Base-by-base conservation (phyloP, 2,888 invertebrate species). In the Synergus laeviventris region DNA sequence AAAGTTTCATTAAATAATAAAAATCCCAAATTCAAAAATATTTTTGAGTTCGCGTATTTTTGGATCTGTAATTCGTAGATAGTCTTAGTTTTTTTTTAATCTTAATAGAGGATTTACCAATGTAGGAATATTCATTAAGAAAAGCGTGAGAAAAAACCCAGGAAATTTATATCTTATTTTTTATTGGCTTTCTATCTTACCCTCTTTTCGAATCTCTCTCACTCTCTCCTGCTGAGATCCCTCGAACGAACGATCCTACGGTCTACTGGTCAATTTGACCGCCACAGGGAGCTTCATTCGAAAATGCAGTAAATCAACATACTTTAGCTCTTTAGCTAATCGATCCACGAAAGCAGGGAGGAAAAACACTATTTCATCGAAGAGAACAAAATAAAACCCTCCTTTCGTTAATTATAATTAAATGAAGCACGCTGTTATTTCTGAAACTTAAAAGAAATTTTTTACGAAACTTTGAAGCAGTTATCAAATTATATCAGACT, bases 281-380 rank as follows among this genome's bases (percentile, higher is more conserved):
- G 56, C 21, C 56, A 56, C 56, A 24, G 56, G 56, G 21, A 56
- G 18, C 56, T 56, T 21, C 1, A n/a, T 56, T 21, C 56, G 21
- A 56, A 56, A 56, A 21, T 56, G 56, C 56, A 24, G 24, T 56
- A 56, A 56, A 56, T 56, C 56, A 24, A 56, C 56, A 56, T 56
- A 56, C 21, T 56, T 56, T 12, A 56, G 56, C 18, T 56, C 21
- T 56, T 56, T 12, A 56, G 56, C 18, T 56, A 56, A 56, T 56
- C 56, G 21, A 56, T 56, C 21, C 21, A 56, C 14, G 14, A 56
- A 56, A 5, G 11, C 5, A 21, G 56, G 12, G 12, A 56, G 56
- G 5, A 12, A 4, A 56, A 24, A 21, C 24, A 56, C 56, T 21
- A 21, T 56, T 56, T 14, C 21, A 24, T 4, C 21, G 4, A 4